Conservation (phyloP, 2,888 invertebrate genomes). For the Eurytoma californica region DNA sequence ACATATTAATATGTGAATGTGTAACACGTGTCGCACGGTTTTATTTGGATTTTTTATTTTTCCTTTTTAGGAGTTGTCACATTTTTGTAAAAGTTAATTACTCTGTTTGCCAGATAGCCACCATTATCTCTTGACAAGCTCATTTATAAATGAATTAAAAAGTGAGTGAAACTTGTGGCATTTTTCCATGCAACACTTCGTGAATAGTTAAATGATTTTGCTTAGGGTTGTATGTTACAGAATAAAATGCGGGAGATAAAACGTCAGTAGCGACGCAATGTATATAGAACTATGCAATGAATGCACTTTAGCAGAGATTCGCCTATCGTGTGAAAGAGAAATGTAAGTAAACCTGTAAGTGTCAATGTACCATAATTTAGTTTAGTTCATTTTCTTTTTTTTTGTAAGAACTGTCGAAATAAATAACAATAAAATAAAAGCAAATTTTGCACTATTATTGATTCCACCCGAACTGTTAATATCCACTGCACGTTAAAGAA, state of each 20-base stretch:
- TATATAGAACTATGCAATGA: conserved; percentile 18
- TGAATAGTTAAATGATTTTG: conserved; percentile 41
- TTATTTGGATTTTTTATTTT: no score
- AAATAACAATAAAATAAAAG: background rate
- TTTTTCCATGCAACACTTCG: conserved; percentile 8
- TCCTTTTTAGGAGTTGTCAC: background rate
- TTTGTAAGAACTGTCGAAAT: background rate
- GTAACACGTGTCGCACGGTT: background rate
- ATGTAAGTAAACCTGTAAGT: conserved; percentile 45
- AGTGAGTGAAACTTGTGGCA: conserved; percentile 46
- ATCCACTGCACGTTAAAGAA: background rate
- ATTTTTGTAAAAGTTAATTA: conserved; percentile 14
- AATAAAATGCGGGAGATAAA: conserved; percentile 29
- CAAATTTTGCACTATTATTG: background rate
- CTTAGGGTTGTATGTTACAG: conserved; percentile 54
- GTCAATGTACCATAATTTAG: background rate
- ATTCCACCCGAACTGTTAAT: background rate
- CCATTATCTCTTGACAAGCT: background rate
- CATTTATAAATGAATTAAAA: background rate
- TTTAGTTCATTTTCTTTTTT: no score
- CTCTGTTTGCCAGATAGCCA: conserved; percentile 5
- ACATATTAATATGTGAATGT: background rate
- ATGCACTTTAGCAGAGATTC: conserved; percentile 17
- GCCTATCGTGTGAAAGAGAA: conserved; percentile 1
- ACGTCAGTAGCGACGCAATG: conserved; percentile 11